These are phyloP conservation scores for Gymnodraco acuticeps DNA, from an alignment of 2,797 vertebrate genomes.

Conservation along the genomic window DNA sequence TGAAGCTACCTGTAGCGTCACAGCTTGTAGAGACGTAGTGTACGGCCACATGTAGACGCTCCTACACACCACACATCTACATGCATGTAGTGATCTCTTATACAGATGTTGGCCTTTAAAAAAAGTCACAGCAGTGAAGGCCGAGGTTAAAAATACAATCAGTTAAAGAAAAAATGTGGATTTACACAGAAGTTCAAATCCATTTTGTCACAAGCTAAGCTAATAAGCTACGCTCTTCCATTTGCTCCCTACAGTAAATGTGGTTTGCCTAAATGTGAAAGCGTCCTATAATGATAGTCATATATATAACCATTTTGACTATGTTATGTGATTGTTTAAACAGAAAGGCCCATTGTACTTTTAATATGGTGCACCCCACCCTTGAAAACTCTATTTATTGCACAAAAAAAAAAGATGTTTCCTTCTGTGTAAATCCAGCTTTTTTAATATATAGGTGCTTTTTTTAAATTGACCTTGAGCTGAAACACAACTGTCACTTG, in stretches of 20 bases:
- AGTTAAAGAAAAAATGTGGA: background rate
- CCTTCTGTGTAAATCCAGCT: conserved; percentile 42
- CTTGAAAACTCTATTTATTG: too few species aligned
- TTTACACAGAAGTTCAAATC: conserved; percentile 27
- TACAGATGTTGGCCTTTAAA: conserved; percentile 47
- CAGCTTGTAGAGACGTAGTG: conserved; percentile 63
- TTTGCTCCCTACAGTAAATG: background rate
- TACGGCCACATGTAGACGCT: conserved; percentile 36
- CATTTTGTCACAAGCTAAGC: too few species aligned
- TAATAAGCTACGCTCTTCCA: too few species aligned
- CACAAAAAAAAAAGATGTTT: background rate
- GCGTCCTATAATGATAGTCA: background rate
- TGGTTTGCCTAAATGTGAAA: too few species aligned
- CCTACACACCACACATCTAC: conserved; percentile 18
- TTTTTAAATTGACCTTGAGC: conserved; percentile 1
- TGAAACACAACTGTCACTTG: conserved; percentile 25
- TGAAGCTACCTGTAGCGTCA: conserved; percentile 49
- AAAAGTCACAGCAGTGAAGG: conserved; percentile 19
- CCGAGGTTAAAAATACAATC: background rate
- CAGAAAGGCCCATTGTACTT: background rate
- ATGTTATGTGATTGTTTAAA: background rate
- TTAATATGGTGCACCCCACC: background rate
- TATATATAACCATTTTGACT: background rate
- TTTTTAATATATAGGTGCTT: conserved; percentile 1
- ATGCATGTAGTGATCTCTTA: conserved; percentile 36